Base-by-base conservation (phyloP, 2,797 vertebrate genomes). In the Clarias pachynema region DNA sequence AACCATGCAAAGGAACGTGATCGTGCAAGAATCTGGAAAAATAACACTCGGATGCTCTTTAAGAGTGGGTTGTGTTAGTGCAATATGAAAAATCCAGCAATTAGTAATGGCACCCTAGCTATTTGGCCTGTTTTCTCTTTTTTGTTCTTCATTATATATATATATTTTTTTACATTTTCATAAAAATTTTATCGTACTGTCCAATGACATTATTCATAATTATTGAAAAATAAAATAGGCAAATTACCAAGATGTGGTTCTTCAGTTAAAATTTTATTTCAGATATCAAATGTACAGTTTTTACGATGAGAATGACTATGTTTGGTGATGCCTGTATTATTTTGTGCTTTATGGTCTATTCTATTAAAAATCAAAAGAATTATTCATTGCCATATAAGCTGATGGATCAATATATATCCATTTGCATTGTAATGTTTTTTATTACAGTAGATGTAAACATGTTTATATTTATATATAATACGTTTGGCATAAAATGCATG, bases 1-100 rank as follows among this genome's bases (percentile, higher is more conserved):
- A 86, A 88, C 79, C 89, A 89, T 92, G 89, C 88, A 86, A 87
- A 81, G 86, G 68, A 87, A 89, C 77, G 83, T 83, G 84, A 81
- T 56, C 88, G 89, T 88, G 86, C 89, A 82, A 78, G 15, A 65
- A 85, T 86, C 83, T 74, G 85, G 59, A 16, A 82, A 84, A 80
- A 75, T 81, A 86, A 88, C n/a, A 84, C 65, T 82, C 63, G 49
- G 59, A 89, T 83, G 85, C 79, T 79, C 49, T 59, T 84, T 68
- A 78, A 10, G 49, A 84, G 79, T 80, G 69, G 66, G 34, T 87
- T 84, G 78, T 84, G 87, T 87, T 89, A 89, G 85, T 87, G 84
- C 53, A 80, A 8, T 74, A 86, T 85, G 83, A 74, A 79, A 79
- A 81, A 78, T 59, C 18, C n/a, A 86, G 66, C 49, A 86, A 68